Percentiles rank a stretch among this genome's conserved stretches.
These are phyloP conservation scores for Neosilurus mollespiculum DNA, from an alignment of 2,797 vertebrate species.

Conservation along the genomic window DNA sequence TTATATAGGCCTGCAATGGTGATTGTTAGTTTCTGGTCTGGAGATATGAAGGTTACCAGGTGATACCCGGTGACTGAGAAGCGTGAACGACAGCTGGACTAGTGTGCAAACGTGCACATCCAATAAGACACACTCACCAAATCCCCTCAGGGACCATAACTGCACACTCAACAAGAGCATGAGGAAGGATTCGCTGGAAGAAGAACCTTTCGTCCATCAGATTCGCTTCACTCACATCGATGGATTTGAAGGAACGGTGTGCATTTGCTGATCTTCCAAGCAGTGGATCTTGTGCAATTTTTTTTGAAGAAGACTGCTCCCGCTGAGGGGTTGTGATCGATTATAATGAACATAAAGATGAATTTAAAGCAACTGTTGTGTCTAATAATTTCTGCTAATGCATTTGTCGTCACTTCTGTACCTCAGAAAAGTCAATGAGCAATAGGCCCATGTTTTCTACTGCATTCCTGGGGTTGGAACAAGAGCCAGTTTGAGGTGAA, in stretches of 20 bases:
- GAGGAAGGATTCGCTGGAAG: slow-evolving; percentile 19
- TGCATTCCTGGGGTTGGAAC: slow-evolving; percentile 60
- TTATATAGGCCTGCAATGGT: slow-evolving; percentile 12
- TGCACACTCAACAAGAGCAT: slow-evolving; percentile 20
- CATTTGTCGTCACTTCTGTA: slow-evolving; percentile 69
- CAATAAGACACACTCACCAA: slow-evolving; percentile 22
- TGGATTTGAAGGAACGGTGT: slow-evolving; percentile 13
- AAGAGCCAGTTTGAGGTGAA: slow-evolving; percentile 74
- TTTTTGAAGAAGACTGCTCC: slow-evolving; percentile 58
- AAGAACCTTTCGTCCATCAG: slow-evolving; percentile 8
- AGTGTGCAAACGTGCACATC: slow-evolving; percentile 16
- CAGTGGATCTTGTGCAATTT: slow-evolving; percentile 60
- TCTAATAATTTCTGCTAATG: slow-evolving; percentile 61
- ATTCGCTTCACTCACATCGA: background rate
- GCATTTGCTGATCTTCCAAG: slow-evolving; percentile 52
- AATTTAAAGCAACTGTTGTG: slow-evolving; percentile 25
- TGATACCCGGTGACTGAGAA: background rate
- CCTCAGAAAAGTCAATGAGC: slow-evolving; percentile 71
- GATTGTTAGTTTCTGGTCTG: background rate
- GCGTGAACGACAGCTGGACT: slow-evolving; percentile 1
- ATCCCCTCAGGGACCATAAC: slow-evolving; percentile 43
- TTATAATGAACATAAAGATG: slow-evolving; percentile 7
- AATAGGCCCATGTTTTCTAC: slow-evolving; percentile 70
- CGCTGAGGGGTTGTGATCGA: slow-evolving; percentile 54
- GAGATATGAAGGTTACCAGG: slow-evolving; percentile 28